These are phyloP conservation scores for Vanessa tameamea DNA, from an alignment of 1,140 invertebrate species.

Conservation along the genomic window DNA sequence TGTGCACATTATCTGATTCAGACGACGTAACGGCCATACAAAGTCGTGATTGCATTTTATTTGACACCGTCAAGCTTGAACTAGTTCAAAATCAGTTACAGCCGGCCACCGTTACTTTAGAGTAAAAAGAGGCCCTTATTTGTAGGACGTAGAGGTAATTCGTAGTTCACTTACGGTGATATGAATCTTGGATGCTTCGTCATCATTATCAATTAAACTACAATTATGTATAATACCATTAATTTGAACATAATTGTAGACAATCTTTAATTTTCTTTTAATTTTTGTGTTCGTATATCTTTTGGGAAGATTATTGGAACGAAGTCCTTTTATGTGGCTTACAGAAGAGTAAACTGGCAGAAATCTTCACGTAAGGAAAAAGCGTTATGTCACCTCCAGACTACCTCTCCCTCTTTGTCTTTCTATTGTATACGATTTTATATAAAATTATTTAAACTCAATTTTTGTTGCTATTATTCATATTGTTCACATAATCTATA, in stretches of 20 bases:
- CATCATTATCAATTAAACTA: not conserved
- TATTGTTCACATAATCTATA: too few species aligned
- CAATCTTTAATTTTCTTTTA: too few species aligned
- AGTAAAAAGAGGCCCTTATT: slow-evolving; percentile 36
- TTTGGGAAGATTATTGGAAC: too few species aligned
- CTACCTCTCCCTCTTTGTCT: too few species aligned
- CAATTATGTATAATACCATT: not conserved
- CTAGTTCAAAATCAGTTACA: slow-evolving; percentile 31
- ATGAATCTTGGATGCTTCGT: not conserved
- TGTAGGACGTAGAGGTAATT: slow-evolving; percentile 27
- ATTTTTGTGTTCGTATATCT: too few species aligned
- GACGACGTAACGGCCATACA: slow-evolving; percentile 8
- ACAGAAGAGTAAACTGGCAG: too few species aligned
- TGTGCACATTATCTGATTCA: slow-evolving; percentile 8
- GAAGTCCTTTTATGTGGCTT: too few species aligned
- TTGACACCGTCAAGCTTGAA: slow-evolving; percentile 25
- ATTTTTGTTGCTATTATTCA: too few species aligned
- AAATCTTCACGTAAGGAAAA: too few species aligned
- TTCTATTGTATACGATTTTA: too few species aligned
- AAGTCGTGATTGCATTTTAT: slow-evolving; percentile 26
- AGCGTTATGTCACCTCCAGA: too few species aligned
- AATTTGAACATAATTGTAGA: not conserved
- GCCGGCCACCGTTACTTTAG: slow-evolving; percentile 32
- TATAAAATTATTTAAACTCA: too few species aligned
- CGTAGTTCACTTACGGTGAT: slow-evolving; percentile 21